These are phyloP conservation scores for Haliclona indistincta DNA, from an alignment of 37 sponge, comb jelly and placozoan genomes.

Conservation along the genomic window DNA sequence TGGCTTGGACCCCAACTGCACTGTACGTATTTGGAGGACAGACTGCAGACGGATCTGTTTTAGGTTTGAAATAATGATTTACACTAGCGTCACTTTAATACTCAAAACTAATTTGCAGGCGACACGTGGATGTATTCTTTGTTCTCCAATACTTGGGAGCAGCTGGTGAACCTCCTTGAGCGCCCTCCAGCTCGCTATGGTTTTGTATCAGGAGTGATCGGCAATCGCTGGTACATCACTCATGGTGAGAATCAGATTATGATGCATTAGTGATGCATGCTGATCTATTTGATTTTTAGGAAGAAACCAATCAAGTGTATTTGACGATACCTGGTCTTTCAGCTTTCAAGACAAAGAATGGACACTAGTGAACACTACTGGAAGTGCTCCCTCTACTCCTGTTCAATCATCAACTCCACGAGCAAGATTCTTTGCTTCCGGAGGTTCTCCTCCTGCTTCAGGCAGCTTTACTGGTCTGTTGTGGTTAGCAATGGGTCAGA, in stretches of 20 bases:
- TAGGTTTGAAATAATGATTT: background rate
- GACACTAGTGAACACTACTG: background rate
- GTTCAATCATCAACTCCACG: background rate
- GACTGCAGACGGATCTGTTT: background rate
- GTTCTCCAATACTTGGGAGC: background rate
- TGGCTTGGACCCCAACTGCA: conserved; percentile 3
- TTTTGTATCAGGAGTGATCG: conserved; percentile 28
- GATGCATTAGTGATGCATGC: background rate
- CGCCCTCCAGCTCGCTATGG: conserved; percentile 24
- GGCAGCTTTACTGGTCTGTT: background rate
- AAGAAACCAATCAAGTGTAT: background rate
- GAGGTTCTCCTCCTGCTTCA: conserved; percentile 27
- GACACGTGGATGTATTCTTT: conserved; percentile 24
- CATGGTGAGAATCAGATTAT: conserved; percentile 25
- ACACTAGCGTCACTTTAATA: background rate
- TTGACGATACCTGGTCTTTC: conserved; percentile 47
- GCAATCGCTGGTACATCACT: conserved; percentile 28
- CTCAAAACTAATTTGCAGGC: background rate
- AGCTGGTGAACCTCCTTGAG: background rate
- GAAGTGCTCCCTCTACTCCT: no score
- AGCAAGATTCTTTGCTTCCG: conserved; percentile 8
- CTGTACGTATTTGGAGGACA: conserved; percentile 1
- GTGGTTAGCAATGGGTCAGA: conserved; percentile 54
- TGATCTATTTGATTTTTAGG: background rate
- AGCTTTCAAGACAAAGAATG: background rate